Percentiles rank a stretch among this genome's conserved stretches.
phyloP scores from a whole-genome alignment of 1,140 invertebrate genomes.

The Brachionus paranguensis region DNA sequence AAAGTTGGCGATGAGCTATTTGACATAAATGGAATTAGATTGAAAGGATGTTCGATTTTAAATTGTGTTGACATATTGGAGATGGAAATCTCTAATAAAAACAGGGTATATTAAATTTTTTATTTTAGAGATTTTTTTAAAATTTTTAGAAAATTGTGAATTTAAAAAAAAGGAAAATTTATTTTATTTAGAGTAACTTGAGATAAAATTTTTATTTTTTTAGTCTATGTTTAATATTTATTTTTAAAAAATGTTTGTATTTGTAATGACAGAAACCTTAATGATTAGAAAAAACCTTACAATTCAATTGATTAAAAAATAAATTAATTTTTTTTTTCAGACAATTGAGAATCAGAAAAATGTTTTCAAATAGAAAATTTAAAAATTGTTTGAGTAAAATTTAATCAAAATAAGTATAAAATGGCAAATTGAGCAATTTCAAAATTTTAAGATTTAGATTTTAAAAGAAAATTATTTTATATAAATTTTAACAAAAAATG shows the following conservation, averaged over 20 bases:
- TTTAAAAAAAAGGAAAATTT: background rate
- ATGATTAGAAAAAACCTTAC: background rate
- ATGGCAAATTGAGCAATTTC: no score
- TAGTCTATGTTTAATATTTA: background rate
- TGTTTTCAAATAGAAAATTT: no score
- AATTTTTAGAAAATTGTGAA: background rate
- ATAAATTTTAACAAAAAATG: no score
- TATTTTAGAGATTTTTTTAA: background rate
- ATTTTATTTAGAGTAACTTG: background rate
- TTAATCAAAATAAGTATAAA: no score
- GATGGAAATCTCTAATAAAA: background rate
- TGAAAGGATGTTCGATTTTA: background rate
- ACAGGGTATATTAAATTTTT: background rate
- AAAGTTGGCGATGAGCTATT: constrained; percentile 4
- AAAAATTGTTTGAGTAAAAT: no score
- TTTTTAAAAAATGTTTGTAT: background rate
- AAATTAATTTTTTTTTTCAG: no score
- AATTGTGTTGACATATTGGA: constrained; percentile 15
- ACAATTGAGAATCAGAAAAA: no score
- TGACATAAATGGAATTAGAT: background rate
- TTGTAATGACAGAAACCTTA: background rate
- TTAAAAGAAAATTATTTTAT: no score
- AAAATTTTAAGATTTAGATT: no score
- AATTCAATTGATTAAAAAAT: background rate
- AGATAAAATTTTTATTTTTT: background rate